These are phyloP conservation scores for Subanguina moxae DNA, from an alignment of 1,140 invertebrate species.

Conservation along the genomic window DNA sequence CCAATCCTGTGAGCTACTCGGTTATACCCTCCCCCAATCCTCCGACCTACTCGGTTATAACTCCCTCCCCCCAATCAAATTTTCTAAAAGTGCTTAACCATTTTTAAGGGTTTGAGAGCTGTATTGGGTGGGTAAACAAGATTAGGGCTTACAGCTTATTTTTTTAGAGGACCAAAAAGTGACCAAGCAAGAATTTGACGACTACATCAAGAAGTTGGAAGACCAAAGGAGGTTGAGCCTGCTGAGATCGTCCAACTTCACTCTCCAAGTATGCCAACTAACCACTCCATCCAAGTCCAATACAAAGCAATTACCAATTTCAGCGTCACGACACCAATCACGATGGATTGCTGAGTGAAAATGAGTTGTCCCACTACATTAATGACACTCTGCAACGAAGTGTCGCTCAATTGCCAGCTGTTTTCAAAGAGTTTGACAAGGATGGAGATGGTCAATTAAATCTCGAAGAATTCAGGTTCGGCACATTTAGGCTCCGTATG, in stretches of 20 bases:
- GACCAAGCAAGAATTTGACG: conserved; percentile 35
- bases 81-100: too few species aligned
- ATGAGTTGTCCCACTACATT: conserved; percentile 25
- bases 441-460: conserved; percentile 27
- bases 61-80: too few species aligned
- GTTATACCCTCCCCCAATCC: too few species aligned
- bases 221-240: conserved; percentile 25
- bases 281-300: not conserved
- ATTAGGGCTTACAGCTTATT: too few species aligned
- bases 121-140: too few species aligned
- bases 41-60: too few species aligned
- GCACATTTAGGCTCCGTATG: too few species aligned
- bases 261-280: conserved; percentile 16
- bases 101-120: too few species aligned
- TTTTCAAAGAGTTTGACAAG: conserved; percentile 27
- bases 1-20: too few species aligned
- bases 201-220: conserved; percentile 22
- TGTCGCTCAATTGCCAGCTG: conserved; percentile 15
- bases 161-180: conserved; percentile 31
- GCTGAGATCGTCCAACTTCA: conserved; percentile 31
- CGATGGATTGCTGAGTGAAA: conserved; percentile 29
- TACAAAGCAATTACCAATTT: not conserved
- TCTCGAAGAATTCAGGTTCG: not conserved
- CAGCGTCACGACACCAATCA: conserved; percentile 28
- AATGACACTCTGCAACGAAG: conserved; percentile 26